phyloP scores from a whole-genome alignment of 2,797 vertebrate genomes.

The Mormyrops boulengeri region DNA sequence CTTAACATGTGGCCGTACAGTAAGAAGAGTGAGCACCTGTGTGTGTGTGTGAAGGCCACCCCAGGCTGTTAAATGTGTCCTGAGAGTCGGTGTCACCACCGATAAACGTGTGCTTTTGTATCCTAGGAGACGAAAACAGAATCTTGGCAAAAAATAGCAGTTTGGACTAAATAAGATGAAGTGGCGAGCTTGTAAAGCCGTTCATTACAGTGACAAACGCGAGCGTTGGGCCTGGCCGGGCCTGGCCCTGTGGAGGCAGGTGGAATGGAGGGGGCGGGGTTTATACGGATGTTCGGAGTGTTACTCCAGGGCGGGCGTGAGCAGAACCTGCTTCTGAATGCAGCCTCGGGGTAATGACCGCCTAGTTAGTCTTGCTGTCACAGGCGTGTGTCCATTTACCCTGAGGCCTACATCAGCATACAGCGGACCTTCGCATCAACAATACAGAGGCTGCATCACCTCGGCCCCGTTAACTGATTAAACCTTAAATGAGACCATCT shows the following conservation, averaged over 20 bases:
- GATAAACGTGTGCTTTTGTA: background rate
- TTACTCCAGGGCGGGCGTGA: background rate
- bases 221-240: background rate
- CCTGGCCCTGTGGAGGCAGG: background rate
- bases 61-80: background rate
- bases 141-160: background rate
- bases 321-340: background rate
- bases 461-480: background rate
- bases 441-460: background rate
- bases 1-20: background rate
- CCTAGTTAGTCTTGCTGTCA: background rate
- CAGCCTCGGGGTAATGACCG: background rate
- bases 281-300: background rate
- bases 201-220: background rate
- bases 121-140: background rate
- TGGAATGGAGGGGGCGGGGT: background rate
- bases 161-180: background rate
- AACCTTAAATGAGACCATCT: background rate
- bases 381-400: background rate
- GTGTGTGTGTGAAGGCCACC: background rate
- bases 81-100: background rate
- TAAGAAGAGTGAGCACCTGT: background rate
- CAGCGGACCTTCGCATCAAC: background rate
- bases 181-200: background rate
- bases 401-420: background rate